Evolutionary conservation across 2,888 invertebrate genomes (phyloP), one percentile per base, ranked within the genome.

Genomic region (Drosophila macrospina): DNA sequence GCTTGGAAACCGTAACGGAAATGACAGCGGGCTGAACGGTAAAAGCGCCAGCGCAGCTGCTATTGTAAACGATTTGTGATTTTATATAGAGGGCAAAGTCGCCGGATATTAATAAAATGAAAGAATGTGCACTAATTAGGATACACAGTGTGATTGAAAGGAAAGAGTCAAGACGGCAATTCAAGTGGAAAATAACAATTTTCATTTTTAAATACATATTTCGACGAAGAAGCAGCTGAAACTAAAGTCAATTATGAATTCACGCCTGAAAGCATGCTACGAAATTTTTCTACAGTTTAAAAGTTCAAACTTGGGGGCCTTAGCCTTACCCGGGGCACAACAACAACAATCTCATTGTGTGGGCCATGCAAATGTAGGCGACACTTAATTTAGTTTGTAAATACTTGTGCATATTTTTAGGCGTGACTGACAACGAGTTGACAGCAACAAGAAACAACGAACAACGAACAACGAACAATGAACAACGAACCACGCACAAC

Each of bases 361-460:
- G 42, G 36, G 37, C 42, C 69, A 78, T 85, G 79, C 62, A 78
- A 88, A 88, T 81, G 62, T 72, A 41, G 74, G 64, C 74, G 74
- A 86, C 76, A 83, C 69, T 86, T 78, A 82, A 86, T 88, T 88
- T 72, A 76, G 69, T 81, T 86, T 69, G 76, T 48, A 74, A 88
- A 83, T 80, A 74, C 74, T 82, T 88, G 52, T 60, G 86, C 71
- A 76, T 78, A 82, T 75, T 76, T 83, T 62, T 47, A 50, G 65
- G 79, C 70, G 57, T 63, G 45, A 37, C 61, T 57, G 63, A 45
- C 64, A 65, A 62, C 70, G 68, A 80, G 70, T 83, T 70, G 70
- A 65, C 69, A 61, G 52, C 50, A 59, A 20, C 20, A 20, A 3
- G 20, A 20, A 20, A 52, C 47, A 48, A 11, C 16, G n/a, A 55